Evolutionary conservation across 2,113 vertebrate species (phyloP).

Genomic region (Oryctolagus cuniculus): mOryCun1.1 NC_091442.1:82192001-82192500

Average conservation of each 20-base stretch:
- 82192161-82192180: neutral
- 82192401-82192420: conserved; percentile 68
- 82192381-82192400: conserved; percentile 46
- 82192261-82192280: conserved; percentile 62
- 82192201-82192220: conserved; percentile 67
- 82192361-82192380: conserved; percentile 63
- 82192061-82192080: neutral
- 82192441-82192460: conserved; percentile 68
- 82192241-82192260: conserved; percentile 59
- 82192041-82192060: neutral
- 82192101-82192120: conserved; percentile 44
- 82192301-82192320: neutral
- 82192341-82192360: neutral
- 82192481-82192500: conserved; percentile 34
- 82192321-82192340: neutral
- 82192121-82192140: neutral
- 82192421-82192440: conserved; percentile 79
- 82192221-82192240: conserved; percentile 62
- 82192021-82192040: neutral
- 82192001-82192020: conserved; percentile 57
- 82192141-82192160: too few species aligned
- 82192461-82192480: conserved; percentile 68
- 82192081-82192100: conserved; percentile 37
- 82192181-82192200: conserved; percentile 46
- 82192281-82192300: conserved; percentile 33